Conservation (phyloP, 2,888 invertebrate genomes). For the Arrhopalites spinosus region DNA sequence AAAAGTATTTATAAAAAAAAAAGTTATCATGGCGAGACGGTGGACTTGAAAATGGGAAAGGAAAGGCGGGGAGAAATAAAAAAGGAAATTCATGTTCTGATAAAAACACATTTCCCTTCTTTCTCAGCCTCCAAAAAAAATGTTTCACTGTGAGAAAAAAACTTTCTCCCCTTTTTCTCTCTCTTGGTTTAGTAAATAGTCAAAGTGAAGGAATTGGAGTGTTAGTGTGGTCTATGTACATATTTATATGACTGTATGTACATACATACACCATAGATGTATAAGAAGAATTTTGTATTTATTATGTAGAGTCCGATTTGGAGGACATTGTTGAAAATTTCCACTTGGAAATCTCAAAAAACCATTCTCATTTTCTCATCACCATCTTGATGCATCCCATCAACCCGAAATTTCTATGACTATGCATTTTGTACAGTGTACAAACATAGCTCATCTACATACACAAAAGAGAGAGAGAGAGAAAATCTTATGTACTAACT, state of each 20-base stretch:
- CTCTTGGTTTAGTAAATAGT: not conserved
- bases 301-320: not conserved
- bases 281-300: not conserved
- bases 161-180: conserved; percentile 6
- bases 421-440: not conserved
- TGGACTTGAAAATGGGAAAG: conserved; percentile 1
- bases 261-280: too few species aligned
- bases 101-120: conserved; percentile 30
- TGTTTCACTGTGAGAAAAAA: conserved; percentile 20
- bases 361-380: conserved; percentile 20
- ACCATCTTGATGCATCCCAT: not conserved
- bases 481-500: not conserved
- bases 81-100: conserved; percentile 36
- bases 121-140: conserved; percentile 12
- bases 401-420: not conserved
- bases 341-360: conserved; percentile 28
- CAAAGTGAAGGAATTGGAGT: not conserved
- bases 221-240: too few species aligned
- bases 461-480: not conserved
- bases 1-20: conserved; percentile 8
- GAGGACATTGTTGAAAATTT: not conserved
- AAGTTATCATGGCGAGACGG: conserved; percentile 24
- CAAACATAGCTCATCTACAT: not conserved
- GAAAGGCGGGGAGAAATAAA: not conserved
- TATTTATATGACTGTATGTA: not conserved